Evolutionary conservation across 2,888 invertebrate genomes (phyloP).

Genomic region (Limnephilus marmoratus): DNA sequence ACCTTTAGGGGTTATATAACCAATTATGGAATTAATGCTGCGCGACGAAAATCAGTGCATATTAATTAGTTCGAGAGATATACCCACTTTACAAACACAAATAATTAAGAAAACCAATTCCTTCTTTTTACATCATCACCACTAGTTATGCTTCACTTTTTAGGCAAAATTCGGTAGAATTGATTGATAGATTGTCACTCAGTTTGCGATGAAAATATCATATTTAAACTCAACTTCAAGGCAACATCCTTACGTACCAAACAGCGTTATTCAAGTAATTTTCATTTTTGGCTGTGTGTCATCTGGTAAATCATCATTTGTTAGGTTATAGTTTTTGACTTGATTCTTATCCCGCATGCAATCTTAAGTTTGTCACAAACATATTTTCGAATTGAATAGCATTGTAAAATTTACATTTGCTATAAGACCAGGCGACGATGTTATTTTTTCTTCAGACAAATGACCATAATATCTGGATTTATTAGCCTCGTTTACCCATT

Average conservation of each 20-base stretch:
- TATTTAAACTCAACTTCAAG: neutral
- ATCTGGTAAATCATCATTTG: neutral
- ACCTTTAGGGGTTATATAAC: neutral
- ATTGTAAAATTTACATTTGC: constrained; percentile 1
- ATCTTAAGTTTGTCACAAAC: neutral
- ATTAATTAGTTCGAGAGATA: neutral
- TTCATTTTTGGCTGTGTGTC: neutral
- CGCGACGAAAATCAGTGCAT: neutral
- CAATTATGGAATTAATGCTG: neutral
- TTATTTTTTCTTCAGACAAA: constrained; percentile 28
- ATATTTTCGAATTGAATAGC: constrained; percentile 25
- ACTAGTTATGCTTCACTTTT: neutral
- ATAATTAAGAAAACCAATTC: no score
- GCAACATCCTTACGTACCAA: neutral
- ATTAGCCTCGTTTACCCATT: constrained; percentile 29
- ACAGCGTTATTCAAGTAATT: neutral
- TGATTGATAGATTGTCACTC: neutral
- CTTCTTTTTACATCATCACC: neutral
- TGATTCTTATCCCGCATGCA: neutral
- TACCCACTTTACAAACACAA: no score
- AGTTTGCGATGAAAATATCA: neutral
- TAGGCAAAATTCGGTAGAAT: neutral
- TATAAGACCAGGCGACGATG: constrained; percentile 19
- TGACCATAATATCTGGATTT: constrained; percentile 32
- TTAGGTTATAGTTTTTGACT: neutral